Percentiles rank a stretch among this genome's conserved stretches.
Conservation (phyloP, 2,888 invertebrate species). For the Lottia scabra region DNA sequence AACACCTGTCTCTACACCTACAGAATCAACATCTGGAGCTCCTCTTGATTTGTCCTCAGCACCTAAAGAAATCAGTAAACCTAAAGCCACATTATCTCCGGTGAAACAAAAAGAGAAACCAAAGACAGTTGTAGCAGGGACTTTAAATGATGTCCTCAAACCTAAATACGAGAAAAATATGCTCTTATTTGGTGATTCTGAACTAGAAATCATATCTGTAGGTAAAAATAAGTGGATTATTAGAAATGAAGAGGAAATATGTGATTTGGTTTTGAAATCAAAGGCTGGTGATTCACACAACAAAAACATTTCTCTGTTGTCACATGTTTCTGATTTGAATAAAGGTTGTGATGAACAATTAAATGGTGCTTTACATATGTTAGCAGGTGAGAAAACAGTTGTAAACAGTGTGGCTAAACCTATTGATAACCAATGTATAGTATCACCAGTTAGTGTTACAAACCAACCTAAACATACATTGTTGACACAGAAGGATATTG, state of each 20-base stretch:
- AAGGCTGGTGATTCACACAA: neutral
- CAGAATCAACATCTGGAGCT: slow-evolving; percentile 39
- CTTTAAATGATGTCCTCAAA: slow-evolving; percentile 10
- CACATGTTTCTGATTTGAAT: neutral
- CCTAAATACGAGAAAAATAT: slow-evolving; percentile 53
- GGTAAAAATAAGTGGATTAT: slow-evolving; percentile 61
- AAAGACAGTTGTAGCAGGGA: neutral
- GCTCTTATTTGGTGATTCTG: slow-evolving; percentile 55
- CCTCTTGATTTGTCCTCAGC: slow-evolving; percentile 51
- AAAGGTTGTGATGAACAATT: neutral
- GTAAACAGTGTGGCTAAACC: neutral
- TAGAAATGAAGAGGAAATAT: slow-evolving; percentile 55
- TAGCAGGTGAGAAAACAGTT: neutral
- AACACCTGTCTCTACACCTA: slow-evolving; percentile 30
- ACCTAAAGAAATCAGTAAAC: slow-evolving; percentile 36
- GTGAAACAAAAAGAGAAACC: slow-evolving; percentile 14
- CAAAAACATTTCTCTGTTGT: neutral
- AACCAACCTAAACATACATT: neutral
- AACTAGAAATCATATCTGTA: slow-evolving; percentile 60
- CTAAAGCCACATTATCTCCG: slow-evolving; percentile 22
- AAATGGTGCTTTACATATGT: neutral
- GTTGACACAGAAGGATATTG: neutral
- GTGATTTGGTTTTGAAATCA: slow-evolving; percentile 33
- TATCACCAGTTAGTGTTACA: neutral
- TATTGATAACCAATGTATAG: neutral